These are phyloP conservation scores for Hedya salicella DNA, from an alignment of 2,888 invertebrate genomes.

Conservation along the genomic window DNA sequence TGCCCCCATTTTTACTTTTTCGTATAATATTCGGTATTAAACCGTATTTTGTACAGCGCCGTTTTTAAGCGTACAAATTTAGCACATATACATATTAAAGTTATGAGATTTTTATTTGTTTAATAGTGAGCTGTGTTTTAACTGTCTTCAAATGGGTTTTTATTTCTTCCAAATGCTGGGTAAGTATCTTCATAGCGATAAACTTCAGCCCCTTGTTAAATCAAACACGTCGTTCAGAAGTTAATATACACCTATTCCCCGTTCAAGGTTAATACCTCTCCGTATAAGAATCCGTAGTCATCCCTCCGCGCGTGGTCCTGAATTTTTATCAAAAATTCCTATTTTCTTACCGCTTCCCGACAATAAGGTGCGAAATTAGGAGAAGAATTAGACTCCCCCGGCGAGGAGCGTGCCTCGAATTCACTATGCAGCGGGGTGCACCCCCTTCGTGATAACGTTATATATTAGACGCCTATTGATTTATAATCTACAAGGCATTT, in stretches of 20 bases:
- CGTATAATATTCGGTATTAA: slow-evolving; percentile 11
- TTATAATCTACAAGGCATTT: slow-evolving; percentile 63
- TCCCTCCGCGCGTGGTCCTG: slow-evolving; percentile 48
- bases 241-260: slow-evolving; percentile 45
- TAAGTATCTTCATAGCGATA: too few relatives aligned
- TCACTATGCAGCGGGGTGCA: slow-evolving; percentile 59
- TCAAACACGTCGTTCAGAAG: slow-evolving; percentile 38
- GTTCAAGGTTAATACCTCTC: slow-evolving; percentile 34
- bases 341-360: slow-evolving; percentile 73
- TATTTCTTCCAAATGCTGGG: too few relatives aligned
- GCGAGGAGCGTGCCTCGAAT: slow-evolving; percentile 73
- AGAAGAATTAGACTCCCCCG: slow-evolving; percentile 80
- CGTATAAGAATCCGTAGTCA: slow-evolving; percentile 38
- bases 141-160: too few relatives aligned
- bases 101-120: too few relatives aligned
- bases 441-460: slow-evolving; percentile 52
- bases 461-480: slow-evolving; percentile 62
- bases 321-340: slow-evolving; percentile 72
- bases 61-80: not conserved
- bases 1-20: slow-evolving; percentile 48
- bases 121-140: too few relatives aligned
- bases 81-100: too few relatives aligned
- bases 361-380: slow-evolving; percentile 84
- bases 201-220: slow-evolving; percentile 32
- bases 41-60: not conserved